phyloP scores from a whole-genome alignment of 2,888 invertebrate genomes.

The Meteorus cinctellus region DNA sequence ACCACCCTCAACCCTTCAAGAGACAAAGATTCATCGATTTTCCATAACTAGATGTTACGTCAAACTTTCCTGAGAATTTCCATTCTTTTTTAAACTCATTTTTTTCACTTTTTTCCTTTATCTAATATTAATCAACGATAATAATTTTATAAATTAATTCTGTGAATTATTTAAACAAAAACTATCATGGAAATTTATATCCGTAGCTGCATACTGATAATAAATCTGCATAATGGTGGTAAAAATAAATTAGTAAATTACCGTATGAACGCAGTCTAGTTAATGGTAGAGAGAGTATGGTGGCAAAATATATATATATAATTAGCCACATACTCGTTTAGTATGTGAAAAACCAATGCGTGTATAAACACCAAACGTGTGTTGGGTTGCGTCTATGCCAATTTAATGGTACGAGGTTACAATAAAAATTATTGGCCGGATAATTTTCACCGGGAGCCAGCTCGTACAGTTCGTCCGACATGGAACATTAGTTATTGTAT shows the following conservation, averaged over 20 bases:
- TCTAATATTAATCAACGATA: too few relatives aligned
- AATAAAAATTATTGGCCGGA: slow-evolving; percentile 66
- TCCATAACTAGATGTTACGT: too few relatives aligned
- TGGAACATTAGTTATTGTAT: slow-evolving; percentile 63
- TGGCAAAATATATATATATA: not conserved
- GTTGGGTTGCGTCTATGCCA: slow-evolving; percentile 36
- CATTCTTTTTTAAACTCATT: too few relatives aligned
- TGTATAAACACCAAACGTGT: not conserved
- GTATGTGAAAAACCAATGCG: not conserved
- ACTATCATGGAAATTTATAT: not conserved
- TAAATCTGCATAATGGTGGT: not conserved
- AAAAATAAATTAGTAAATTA: slow-evolving; percentile 49
- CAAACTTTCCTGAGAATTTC: too few relatives aligned
- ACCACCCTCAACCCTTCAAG: too few relatives aligned
- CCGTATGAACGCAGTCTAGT: slow-evolving; percentile 44
- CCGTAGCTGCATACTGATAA: not conserved
- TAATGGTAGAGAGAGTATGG: slow-evolving; percentile 44
- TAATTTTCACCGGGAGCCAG: slow-evolving; percentile 60
- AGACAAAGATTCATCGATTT: too few relatives aligned
- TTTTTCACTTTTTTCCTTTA: too few relatives aligned
- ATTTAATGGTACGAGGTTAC: slow-evolving; percentile 56
- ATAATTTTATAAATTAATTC: too few relatives aligned
- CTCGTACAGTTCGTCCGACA: slow-evolving; percentile 54
- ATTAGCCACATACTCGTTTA: not conserved
- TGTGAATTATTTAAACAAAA: too few relatives aligned